phyloP scores from a whole-genome alignment of 2,888 invertebrate genomes.

The Epirrhoe alternata region DNA sequence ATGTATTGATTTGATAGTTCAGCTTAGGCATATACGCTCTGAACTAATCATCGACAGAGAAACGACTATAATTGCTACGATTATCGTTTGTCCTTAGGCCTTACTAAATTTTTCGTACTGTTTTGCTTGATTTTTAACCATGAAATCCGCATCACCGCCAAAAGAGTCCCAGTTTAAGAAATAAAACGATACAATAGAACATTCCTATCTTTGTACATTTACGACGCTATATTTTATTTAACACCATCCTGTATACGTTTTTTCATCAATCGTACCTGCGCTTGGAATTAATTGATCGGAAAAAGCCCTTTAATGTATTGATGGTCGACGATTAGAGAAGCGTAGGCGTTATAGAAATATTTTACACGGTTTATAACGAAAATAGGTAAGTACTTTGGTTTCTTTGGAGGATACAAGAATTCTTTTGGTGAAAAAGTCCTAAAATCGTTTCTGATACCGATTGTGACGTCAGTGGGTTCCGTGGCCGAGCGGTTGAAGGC shows the following conservation, averaged over 20 bases:
- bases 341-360: slow-evolving; percentile 48
- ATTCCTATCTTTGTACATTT: background rate
- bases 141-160: background rate
- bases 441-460: too few relatives aligned
- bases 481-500: too few relatives aligned
- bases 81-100: background rate
- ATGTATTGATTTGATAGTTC: background rate
- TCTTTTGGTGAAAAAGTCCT: too few relatives aligned
- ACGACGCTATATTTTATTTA: background rate
- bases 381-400: slow-evolving; percentile 1
- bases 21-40: background rate
- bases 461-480: too few relatives aligned
- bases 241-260: slow-evolving; percentile 56
- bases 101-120: background rate
- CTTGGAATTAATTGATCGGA: slow-evolving; percentile 74
- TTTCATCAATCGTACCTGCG: slow-evolving; percentile 61
- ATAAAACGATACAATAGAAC: background rate
- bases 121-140: background rate
- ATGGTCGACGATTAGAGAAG: slow-evolving; percentile 56
- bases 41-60: too few relatives aligned
- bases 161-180: background rate
- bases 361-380: background rate
- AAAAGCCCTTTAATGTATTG: slow-evolving; percentile 64
- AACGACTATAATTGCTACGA: background rate
- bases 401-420: too few relatives aligned